Base-by-base conservation (phyloP, 1,140 invertebrate species). In the Monomorium pharaonis region DNA sequence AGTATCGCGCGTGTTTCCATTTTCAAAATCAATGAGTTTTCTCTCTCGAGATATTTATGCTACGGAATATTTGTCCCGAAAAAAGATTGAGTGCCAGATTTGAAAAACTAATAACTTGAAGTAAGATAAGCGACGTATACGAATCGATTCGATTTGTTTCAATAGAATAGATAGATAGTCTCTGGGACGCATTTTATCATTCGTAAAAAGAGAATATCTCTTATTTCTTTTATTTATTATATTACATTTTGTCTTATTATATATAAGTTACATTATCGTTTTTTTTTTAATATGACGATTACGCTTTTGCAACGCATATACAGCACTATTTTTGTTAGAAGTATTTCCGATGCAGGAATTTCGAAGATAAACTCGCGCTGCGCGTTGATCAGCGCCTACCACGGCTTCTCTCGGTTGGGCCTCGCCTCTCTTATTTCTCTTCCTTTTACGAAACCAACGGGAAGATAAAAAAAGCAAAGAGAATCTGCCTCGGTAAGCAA, bases 401-500 rank as follows among this genome's bases (percentile, higher is more conserved):
- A 60, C 30, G 49, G 33, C 33, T 47, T 42, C 49, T 67, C 74
- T 56, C 14, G 24, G 49, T 81, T 63, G 14, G 67, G 78, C 67
- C 51, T 83, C 67, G 78, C 67, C 78, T 83, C 78, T 83, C 67
- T 27, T 69, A 83, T 87, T 77, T 72, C 67, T 69, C 56, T 80
- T 74, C 67, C 67, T 74, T 87, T 86, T 87, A 86, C 65, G 84
- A 87, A 51, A 87, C 54, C 47, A 51, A 37, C 63, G 33, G 62
- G 63, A 33, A 78, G 56, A 74, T 63, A 85, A 85, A 78, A 70
- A 78, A 63, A 78, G 21, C 18, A 47, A 86, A 86, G 70, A 63
- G 74, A 65, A 85, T 84, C 56, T 77, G 56, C 54, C 49, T 89
- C 80, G 69, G 80, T 86, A 89, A 87, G 87, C 81, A 89, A 87